Evolutionary conservation across 2,113 vertebrate species (phyloP).

Genomic region (Campylorhamphus procurvoides): DNA sequence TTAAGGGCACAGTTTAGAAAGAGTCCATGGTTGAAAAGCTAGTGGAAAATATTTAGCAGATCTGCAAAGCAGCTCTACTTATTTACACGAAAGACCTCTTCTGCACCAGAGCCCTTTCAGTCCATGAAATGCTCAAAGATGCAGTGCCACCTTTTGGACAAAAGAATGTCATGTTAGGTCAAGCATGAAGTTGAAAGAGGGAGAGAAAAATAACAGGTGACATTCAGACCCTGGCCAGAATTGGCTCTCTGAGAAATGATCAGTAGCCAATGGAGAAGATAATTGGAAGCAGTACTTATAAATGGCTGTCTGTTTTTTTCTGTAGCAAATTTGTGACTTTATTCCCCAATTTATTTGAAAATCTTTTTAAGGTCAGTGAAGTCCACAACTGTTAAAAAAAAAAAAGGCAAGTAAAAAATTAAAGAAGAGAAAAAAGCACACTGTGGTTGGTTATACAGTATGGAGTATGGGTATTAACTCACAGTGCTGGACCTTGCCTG

Average conservation of each 20-base stretch:
- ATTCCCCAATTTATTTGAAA: not conserved
- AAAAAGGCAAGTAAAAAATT: not conserved
- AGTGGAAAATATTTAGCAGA: not conserved
- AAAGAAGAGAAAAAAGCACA: not conserved
- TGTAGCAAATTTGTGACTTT: not conserved
- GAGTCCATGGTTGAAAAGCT: not conserved
- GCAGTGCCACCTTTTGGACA: slow-evolving; percentile 70
- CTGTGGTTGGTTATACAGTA: fast-evolving
- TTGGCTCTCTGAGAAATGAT: not conserved
- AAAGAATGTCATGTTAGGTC: not conserved
- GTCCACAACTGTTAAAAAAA: not conserved
- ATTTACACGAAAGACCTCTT: not conserved
- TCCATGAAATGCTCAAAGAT: slow-evolving; percentile 56
- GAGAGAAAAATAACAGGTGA: not conserved
- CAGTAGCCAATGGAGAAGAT: not conserved
- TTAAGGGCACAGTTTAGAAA: not conserved
- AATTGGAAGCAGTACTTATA: not conserved
- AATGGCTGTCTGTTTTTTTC: not conserved
- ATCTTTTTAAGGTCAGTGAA: not conserved
- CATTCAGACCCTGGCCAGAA: not conserved
- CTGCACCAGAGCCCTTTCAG: not conserved
- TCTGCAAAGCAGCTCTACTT: not conserved
- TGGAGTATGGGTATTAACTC: not conserved
- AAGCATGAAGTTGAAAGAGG: not conserved
- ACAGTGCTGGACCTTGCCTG: not conserved